phyloP scores from a whole-genome alignment of 1,140 invertebrate genomes.

The Bemisia tabaci region DNA sequence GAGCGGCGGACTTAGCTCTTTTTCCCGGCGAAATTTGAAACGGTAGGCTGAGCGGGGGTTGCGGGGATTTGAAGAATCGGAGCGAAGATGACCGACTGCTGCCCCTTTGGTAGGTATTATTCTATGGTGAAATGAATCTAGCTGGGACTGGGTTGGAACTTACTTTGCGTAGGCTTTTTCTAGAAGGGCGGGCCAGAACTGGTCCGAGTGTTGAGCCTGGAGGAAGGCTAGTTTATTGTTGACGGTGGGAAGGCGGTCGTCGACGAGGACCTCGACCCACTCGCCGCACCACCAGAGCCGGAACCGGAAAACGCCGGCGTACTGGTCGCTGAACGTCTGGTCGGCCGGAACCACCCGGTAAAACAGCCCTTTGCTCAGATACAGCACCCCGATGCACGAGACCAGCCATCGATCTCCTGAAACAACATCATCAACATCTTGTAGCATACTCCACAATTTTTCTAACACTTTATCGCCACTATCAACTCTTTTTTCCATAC shows the following conservation, averaged over 20 bases:
- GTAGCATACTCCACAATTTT: no score
- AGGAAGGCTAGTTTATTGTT: slow-evolving; percentile 84
- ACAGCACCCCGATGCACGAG: slow-evolving; percentile 72
- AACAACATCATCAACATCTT: no score
- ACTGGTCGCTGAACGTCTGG: slow-evolving; percentile 55
- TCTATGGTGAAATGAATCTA: no score
- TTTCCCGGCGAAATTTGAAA: no score
- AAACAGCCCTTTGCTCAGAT: slow-evolving; percentile 77
- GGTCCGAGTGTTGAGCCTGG: slow-evolving; percentile 70
- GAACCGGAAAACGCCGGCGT: slow-evolving; percentile 81
- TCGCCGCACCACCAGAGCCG: slow-evolving; percentile 90
- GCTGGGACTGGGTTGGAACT: no score
- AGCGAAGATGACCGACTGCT: no score
- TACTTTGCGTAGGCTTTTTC: slow-evolving; percentile 99
- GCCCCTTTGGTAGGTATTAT: no score
- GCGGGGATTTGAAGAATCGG: no score
- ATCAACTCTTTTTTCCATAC: slow-evolving; percentile 16
- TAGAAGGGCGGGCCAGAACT: slow-evolving; percentile 88
- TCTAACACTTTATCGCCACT: neutral
- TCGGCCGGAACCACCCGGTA: slow-evolving; percentile 90
- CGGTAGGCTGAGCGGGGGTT: no score
- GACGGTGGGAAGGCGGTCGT: slow-evolving; percentile 89
- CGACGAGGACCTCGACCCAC: slow-evolving; percentile 90
- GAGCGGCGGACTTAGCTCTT: no score
- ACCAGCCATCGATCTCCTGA: slow-evolving; percentile 82